Base-by-base conservation (phyloP, 1,140 invertebrate genomes). In the Gonatopus flavifemur region DNA sequence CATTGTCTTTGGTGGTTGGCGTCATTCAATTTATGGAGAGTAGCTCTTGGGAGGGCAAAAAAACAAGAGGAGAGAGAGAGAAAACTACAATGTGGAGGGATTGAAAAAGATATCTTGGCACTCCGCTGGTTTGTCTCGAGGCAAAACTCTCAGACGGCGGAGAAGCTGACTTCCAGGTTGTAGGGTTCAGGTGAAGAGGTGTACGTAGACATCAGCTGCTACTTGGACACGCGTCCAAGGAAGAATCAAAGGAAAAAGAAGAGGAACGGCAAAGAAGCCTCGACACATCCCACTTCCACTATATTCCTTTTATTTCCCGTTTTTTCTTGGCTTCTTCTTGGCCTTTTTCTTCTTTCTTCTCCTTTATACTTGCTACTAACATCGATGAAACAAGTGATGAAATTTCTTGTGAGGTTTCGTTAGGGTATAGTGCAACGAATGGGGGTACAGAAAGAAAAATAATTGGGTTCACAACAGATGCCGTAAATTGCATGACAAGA, bases 201-300 rank as follows among this genome's bases (percentile, higher is more conserved):
- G n/a, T n/a, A n/a, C n/a, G n/a, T n/a, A n/a, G n/a, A n/a, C 57
- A 64, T 70, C 68, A 63, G 55, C 64, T 70, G 65, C 58, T 65
- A 69, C 68, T 72, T 72, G 65, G 70, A 72, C 70, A 72, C 70
- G 70, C 64, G 70, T 65, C n/a, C n/a, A n/a, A n/a, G n/a, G n/a
- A n/a, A n/a, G n/a, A n/a, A n/a, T n/a, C n/a, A n/a, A n/a, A n/a
- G n/a, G n/a, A n/a, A n/a, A n/a, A n/a, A n/a, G n/a, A n/a, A n/a
- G n/a, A n/a, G n/a, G n/a, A n/a, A n/a, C n/a, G n/a, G n/a, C 66
- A 62, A 54, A 31, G 57, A 68, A 67, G 55, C 62, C 62, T 48
- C 52, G 35, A 41, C 43, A 18, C 45, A 31, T 42, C 25, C 42
- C 25, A 25, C 30, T 55, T 20, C 41, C 46, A 30, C 42, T 19